A percentile compares a stretch with the other conserved stretches of the same genome.
phyloP scores from a whole-genome alignment of 1,140 invertebrate species.

The Lucilia cuprina region DNA sequence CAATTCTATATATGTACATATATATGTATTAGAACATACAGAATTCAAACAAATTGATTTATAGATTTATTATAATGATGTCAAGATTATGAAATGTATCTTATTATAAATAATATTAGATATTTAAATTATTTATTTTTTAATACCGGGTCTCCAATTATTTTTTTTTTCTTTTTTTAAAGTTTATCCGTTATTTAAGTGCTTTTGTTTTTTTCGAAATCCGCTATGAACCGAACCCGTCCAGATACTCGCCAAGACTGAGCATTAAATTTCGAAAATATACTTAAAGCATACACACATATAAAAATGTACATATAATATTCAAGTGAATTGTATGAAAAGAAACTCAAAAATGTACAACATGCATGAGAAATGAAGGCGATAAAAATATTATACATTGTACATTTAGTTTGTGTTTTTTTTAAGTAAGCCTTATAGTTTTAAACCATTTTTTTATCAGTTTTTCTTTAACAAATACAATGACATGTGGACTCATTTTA shows the following conservation, averaged over 20 bases:
- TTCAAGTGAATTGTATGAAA: not conserved
- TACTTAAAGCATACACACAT: not conserved
- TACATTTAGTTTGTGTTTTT: not conserved
- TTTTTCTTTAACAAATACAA: slow-evolving; percentile 33
- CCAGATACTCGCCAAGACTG: slow-evolving; percentile 37
- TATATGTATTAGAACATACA: too few species aligned
- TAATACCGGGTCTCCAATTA: too few species aligned
- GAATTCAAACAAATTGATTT: too few species aligned
- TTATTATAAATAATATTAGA: too few species aligned
- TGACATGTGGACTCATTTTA: slow-evolving; percentile 36
- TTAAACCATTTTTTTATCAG: slow-evolving; percentile 34
- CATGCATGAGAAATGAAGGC: not conserved
- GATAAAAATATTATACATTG: slow-evolving; percentile 36
- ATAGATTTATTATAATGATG: too few species aligned
- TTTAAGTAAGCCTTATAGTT: slow-evolving; percentile 35
- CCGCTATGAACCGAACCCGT: slow-evolving; percentile 37
- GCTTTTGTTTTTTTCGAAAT: not conserved
- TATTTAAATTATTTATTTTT: too few species aligned
- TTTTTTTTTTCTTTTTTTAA: not conserved
- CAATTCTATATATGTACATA: too few species aligned
- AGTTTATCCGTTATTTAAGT: not conserved
- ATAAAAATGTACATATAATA: not conserved
- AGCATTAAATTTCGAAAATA: slow-evolving; percentile 36
- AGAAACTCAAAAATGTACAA: not conserved
- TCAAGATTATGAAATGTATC: too few species aligned